Conservation (phyloP, 2,797 vertebrate genomes). For the Apogon talboti region DNA sequence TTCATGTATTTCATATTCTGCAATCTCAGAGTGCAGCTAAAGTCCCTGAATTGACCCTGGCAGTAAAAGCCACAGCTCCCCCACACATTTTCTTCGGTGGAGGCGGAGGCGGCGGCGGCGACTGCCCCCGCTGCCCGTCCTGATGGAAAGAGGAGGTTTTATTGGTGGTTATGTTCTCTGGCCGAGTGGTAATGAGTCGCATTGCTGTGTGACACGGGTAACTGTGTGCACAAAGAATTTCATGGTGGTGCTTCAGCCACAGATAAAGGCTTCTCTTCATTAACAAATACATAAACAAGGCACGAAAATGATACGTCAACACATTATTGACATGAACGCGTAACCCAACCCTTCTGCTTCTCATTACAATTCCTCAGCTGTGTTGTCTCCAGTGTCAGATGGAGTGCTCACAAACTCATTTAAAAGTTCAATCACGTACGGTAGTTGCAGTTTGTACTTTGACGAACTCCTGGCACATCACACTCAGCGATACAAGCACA, state of each 20-base stretch:
- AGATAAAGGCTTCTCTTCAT: constrained; percentile 70
- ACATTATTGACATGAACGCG: constrained; percentile 57
- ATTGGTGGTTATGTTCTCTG: constrained; percentile 57
- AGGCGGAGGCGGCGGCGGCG: constrained; percentile 25
- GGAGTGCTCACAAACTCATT: constrained; percentile 59
- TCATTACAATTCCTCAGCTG: constrained; percentile 62
- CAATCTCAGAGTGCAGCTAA: constrained; percentile 23
- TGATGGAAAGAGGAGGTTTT: constrained; percentile 42
- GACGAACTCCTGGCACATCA: constrained; percentile 50
- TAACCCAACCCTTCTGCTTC: constrained; percentile 2
- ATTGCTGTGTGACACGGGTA: constrained; percentile 49
- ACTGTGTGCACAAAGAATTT: constrained; percentile 58
- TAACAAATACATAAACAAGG: constrained; percentile 62
- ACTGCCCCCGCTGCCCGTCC: constrained; percentile 35
- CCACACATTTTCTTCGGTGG: constrained; percentile 28
- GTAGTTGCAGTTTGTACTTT: constrained; percentile 52
- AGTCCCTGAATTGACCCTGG: constrained; percentile 32
- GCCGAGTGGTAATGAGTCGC: constrained; percentile 58
- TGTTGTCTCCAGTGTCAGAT: constrained; percentile 61
- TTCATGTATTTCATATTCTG: constrained; percentile 35
- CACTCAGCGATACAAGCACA: constrained; percentile 19
- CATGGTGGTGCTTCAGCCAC: constrained; percentile 59
- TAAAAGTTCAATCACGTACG: constrained; percentile 63
- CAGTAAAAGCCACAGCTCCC: constrained; percentile 31
- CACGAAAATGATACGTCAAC: constrained; percentile 61